Conservation (phyloP, 2,888 invertebrate species). For the Cheilosia grossa region DNA sequence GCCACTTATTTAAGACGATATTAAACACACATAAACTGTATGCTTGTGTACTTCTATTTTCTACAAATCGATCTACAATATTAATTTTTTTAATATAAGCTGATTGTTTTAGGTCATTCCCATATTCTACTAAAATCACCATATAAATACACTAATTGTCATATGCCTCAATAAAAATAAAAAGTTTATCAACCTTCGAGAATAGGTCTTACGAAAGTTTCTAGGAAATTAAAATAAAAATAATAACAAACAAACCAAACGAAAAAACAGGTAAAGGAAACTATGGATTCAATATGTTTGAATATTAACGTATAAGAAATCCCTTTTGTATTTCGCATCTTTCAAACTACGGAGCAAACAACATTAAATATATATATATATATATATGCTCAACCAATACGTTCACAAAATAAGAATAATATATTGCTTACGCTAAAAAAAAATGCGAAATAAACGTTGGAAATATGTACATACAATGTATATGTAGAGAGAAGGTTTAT, state of each 20-base stretch:
- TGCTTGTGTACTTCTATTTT: slow-evolving; percentile 35
- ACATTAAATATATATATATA: slow-evolving; percentile 34
- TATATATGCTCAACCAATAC: slow-evolving; percentile 38
- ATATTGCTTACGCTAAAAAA: slow-evolving; percentile 47
- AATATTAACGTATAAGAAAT: slow-evolving; percentile 20
- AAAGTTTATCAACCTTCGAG: slow-evolving; percentile 8
- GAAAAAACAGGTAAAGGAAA: slow-evolving; percentile 6
- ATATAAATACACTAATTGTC: slow-evolving; percentile 16
- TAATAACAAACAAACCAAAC: not conserved
- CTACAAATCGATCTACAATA: slow-evolving; percentile 41
- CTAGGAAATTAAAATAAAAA: not conserved
- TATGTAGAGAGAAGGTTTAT: slow-evolving; percentile 36
- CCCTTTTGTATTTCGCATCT: slow-evolving; percentile 33
- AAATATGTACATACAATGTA: slow-evolving; percentile 42
- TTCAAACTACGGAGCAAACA: slow-evolving; percentile 44
- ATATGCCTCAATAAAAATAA: slow-evolving; percentile 24
- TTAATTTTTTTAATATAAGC: slow-evolving; percentile 9
- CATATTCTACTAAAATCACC: slow-evolving; percentile 12
- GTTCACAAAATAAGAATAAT: slow-evolving; percentile 39
- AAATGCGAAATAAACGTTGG: slow-evolving; percentile 43
- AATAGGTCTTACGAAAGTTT: slow-evolving; percentile 22
- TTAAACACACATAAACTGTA: slow-evolving; percentile 10
- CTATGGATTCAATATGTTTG: slow-evolving; percentile 35
- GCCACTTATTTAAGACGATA: not conserved
- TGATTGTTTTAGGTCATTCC: slow-evolving; percentile 8